Evolutionary conservation across 2,888 invertebrate genomes (phyloP), one percentile per base, ranked within the genome.

Genomic region (Troglohyphantes excavatus): DNA sequence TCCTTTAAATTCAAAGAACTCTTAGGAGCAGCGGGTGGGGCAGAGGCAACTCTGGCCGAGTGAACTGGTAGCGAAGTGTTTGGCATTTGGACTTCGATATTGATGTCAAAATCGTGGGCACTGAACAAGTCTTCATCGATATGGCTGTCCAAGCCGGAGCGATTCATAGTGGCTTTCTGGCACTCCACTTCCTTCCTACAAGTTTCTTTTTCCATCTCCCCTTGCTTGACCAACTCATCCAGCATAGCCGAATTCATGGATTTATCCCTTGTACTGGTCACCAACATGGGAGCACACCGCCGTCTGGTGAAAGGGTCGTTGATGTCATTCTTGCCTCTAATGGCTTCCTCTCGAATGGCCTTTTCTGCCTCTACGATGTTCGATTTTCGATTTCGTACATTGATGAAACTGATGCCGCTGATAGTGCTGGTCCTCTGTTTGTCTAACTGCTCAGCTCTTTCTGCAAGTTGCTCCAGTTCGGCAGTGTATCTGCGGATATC

Each of bases 311-410:
- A 98, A 0, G 98, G 98, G 93, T 98, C 98, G 91, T 97, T 97
- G 0, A 95, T 95, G 92, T 96, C 95, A 6, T 96, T 96, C 92
- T 95, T 95, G 17, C 91, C 91, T 29, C 83, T 85, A 5, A 59
- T 79, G 23, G 91, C 84, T 61, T 81, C 91, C 89, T 92, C 97
- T 95, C 97, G 96, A 91, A 98, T 98, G 0, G 98, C 99, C 91
- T 97, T 97, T 93, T 99, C 99, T 0, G 98, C 98, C 91, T 98
- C 97, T 93, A 97, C 97, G 0, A 98, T 97, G 92, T 99, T 99
- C 27, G 96, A 95, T 93, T 97, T 96, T 72, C 99, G 94, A 94
- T 99, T 99, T 88, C 98, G 95, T 93, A 99, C 97, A 93, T 99
- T 99, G 91, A 99, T 99, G 92, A 98, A 98, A 0, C 97, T 97